These are phyloP conservation scores for Mustela nigripes DNA, from an alignment of 2,113 vertebrate genomes.

Conservation along the genomic window DNA sequence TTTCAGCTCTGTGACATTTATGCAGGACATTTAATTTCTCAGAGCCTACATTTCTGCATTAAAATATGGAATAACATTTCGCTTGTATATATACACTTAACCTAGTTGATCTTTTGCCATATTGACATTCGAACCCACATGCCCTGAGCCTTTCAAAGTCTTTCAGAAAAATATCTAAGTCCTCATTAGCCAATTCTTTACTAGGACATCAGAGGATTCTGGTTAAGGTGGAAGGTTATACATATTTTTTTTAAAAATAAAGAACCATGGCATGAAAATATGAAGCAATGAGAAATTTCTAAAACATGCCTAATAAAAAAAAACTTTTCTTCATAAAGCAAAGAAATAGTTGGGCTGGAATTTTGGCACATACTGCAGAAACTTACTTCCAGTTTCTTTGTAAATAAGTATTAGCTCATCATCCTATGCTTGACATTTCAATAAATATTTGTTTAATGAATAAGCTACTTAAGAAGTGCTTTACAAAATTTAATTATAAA, in stretches of 20 bases:
- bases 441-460: slow-evolving; percentile 27
- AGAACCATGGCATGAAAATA: neutral
- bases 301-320: neutral
- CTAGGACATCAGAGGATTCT: neutral
- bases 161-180: neutral
- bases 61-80: neutral
- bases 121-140: neutral
- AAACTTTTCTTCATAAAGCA: slow-evolving; percentile 39
- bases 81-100: neutral
- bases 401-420: slow-evolving; percentile 25
- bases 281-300: slow-evolving; percentile 33
- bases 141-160: neutral
- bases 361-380: slow-evolving; percentile 2
- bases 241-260: neutral
- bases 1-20: neutral
- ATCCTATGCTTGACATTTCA: slow-evolving; percentile 12
- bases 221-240: neutral
- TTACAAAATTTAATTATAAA: slow-evolving; percentile 42
- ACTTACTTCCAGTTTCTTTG: slow-evolving; percentile 7
- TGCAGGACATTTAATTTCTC: neutral
- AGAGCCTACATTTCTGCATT: neutral
- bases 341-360: neutral
- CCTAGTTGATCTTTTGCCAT: neutral
- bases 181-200: neutral
- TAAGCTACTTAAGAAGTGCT: neutral